These are phyloP conservation scores for Eucera pruinosa DNA, from an alignment of 2,888 invertebrate genomes.

Conservation along the genomic window DNA sequence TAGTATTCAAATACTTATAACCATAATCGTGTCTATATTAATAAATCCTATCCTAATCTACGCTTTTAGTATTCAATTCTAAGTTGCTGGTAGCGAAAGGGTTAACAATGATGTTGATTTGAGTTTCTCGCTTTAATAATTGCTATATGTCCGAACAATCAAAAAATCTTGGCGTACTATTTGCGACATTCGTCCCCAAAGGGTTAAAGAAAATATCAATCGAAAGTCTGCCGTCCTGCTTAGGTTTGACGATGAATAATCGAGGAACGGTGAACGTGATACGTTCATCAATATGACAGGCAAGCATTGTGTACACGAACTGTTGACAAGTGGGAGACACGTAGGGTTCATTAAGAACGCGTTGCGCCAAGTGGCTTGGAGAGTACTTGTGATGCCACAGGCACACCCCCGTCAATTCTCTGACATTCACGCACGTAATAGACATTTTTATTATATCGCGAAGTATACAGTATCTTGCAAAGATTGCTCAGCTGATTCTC, in stretches of 20 bases:
- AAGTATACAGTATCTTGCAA: conserved; percentile 11
- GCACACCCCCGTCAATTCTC: conserved; percentile 61
- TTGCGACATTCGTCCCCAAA: too few relatives aligned
- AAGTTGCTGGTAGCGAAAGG: too few relatives aligned
- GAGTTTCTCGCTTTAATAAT: too few relatives aligned
- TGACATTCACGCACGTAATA: conserved; percentile 23
- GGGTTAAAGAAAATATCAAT: neutral
- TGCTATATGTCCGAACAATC: too few relatives aligned
- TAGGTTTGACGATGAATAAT: conserved; percentile 14
- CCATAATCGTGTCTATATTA: too few relatives aligned
- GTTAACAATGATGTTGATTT: too few relatives aligned
- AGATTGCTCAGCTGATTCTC: conserved; percentile 40
- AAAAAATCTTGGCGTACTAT: too few relatives aligned
- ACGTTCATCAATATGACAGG: conserved; percentile 36
- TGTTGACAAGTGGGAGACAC: conserved; percentile 65
- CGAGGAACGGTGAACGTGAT: conserved; percentile 25
- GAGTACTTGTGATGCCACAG: conserved; percentile 62
- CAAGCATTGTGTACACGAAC: conserved; percentile 44
- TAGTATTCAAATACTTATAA: too few relatives aligned
- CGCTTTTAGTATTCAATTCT: too few relatives aligned
- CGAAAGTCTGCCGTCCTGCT: neutral
- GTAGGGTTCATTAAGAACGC: conserved; percentile 70
- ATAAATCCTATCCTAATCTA: too few relatives aligned
- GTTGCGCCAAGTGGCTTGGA: conserved; percentile 63
- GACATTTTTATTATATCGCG: conserved; percentile 19